Base-by-base conservation (phyloP, 35 echinoderm and acorn worm genomes). In the Ptychodera flava region DNA sequence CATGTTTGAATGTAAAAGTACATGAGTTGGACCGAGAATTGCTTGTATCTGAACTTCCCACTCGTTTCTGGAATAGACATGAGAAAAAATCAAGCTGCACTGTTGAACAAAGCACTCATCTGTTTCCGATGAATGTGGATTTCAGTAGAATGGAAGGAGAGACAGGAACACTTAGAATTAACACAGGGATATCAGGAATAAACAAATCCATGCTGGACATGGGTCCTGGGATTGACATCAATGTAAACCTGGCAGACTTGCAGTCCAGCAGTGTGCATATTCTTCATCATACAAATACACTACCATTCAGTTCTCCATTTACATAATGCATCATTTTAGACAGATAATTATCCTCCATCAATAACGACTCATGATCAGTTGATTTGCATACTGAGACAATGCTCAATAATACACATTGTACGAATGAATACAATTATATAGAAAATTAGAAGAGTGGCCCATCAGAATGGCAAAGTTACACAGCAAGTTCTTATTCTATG, bases 1-100 rank as follows among this genome's bases (percentile, higher is more conserved):
- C 6, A 85, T 89, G 0, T 92, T 92, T 77, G 93, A 94, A 80
- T 97, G 95, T 12, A 97, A 89, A 27, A 94, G 85, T 38, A 97
- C 92, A 36, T 97, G 95, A 38, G 95, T 88, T 36, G 95, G 93
- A 27, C 92, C 95, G 6, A 97, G 88, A 15, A 88, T 92, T 81
- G 93, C 90, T 32, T 97, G 95, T 16, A 97, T 33, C 33, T 87
- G 78, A 0, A 94, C 82, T 82, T 93, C 95, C 95, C 95, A 97
- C 78, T 97, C 95, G 52, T 84, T 29, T 78, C 92, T 97, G 34
- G 31, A 90, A 83, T 77, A 52, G 16, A n/a, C n/a, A n/a, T n/a
- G 1, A 80, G 1, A 1, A 82, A 52, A 0, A 78, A 12, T 31
- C 15, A 85, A 78, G 14, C 28, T 85, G n/a, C 37, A 77, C n/a